Evolutionary conservation across 1,140 invertebrate genomes (phyloP).

Genomic region (Pectinophora gossypiella): DNA sequence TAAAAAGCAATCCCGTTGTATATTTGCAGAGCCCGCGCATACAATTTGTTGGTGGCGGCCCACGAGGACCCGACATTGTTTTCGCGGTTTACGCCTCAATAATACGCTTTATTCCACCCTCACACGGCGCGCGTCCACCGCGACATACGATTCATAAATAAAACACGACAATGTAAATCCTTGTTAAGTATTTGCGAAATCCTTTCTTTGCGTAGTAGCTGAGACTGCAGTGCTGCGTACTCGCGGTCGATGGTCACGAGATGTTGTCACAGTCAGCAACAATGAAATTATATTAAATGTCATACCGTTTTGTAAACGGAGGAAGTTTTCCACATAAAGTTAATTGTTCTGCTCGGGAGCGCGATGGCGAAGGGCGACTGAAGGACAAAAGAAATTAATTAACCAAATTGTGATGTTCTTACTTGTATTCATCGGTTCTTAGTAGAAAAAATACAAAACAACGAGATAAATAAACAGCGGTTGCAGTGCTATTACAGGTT

Average conservation of each 20-base stretch:
- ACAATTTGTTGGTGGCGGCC: neutral
- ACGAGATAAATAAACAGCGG: neutral
- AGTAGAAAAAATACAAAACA: neutral
- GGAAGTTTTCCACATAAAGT: neutral
- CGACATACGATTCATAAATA: constrained; percentile 6
- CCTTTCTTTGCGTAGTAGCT: neutral
- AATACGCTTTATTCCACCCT: constrained; percentile 10
- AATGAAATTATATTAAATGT: too few relatives aligned
- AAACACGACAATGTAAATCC: constrained; percentile 7
- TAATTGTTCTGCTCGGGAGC: neutral
- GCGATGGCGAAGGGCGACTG: neutral
- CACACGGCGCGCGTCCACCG: neutral
- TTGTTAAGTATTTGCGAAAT: neutral
- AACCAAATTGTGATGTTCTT: neutral
- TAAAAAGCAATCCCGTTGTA: neutral
- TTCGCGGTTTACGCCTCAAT: constrained; percentile 2
- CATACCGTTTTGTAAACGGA: neutral
- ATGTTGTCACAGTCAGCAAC: too few relatives aligned
- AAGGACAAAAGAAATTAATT: neutral
- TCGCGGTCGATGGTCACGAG: too few relatives aligned
- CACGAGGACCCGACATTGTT: neutral
- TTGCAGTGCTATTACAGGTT: neutral
- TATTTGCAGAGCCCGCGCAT: constrained; percentile 19
- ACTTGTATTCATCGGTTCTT: neutral
- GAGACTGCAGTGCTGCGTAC: too few relatives aligned